Base-by-base conservation (phyloP, 2,888 invertebrate genomes). In the Disparrhopalites patrizii region DNA sequence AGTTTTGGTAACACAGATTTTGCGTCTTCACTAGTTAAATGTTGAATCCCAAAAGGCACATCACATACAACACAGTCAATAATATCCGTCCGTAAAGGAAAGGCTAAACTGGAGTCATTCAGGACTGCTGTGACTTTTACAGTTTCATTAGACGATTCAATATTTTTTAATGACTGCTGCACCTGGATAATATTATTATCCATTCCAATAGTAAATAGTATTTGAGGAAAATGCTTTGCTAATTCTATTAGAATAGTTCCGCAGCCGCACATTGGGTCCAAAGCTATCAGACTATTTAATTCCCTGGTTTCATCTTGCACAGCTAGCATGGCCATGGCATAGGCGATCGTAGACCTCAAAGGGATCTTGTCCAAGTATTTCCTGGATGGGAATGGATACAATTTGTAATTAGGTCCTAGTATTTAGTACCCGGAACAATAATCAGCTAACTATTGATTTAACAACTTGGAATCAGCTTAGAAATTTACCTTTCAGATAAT, bases 11-110 rank as follows among this genome's bases (percentile, higher is more conserved):
- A 25, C 8, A 23, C n/a, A 1, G 5, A 4, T 23, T 2, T 27
- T 1, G 20, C 43, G 10, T 25, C 25, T 1, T 47, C 47, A 8
- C 25, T 3, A 43, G 30, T n/a, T 18, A 38, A n/a, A 47, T 58
- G 58, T 23, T 58, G 58, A 10, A 43, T 23, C 30, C 58, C 58
- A 58, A 58, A 58, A 27, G 58, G 58, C 3, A 58, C 3, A 18
- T 58, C 58, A 28, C 43, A 43, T 18, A 58, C 23, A 8, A 58
- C 30, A 23, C 43, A 38, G 18, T 58, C 58, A 27, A 28, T 27
- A 7, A 43, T 28, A 40, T 58, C 20, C 7, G 15, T 20, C 2
- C 43, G 43, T 13, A 43, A 58, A 8, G 47, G 43, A 5, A 47
- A 43, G n/a, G 3, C 2, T 15, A 33, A n/a, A 8, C 40, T 58